Evolutionary conservation across 1,140 invertebrate species (phyloP), one percentile per base, ranked within the genome.

Genomic region (Drosophila orosa): DNA sequence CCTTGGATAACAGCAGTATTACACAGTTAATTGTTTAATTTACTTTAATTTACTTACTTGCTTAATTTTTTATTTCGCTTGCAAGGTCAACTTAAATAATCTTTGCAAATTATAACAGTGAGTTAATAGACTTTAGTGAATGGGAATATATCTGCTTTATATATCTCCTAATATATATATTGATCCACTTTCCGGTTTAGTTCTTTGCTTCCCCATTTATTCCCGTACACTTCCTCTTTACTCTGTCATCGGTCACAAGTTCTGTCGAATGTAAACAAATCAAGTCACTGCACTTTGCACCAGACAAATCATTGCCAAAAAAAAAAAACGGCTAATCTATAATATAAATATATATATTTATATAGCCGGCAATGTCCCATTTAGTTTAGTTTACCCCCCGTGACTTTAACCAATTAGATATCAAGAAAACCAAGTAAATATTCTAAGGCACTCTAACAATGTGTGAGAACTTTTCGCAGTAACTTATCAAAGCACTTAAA

Each of bases 251-350:
- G 81, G 79, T 87, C 82, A 86, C 82, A 87, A 86, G 82, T 71
- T 86, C 56, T 87, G 52, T 58, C 42, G 42, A 42, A 72, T 83
- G 79, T 78, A 82, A 85, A 87, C 83, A 85, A 82, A 78, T 82
- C n/a, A 57, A 75, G 61, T 44, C 67, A 61, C 55, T 86, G 82
- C 39, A 86, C 83, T 86, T 86, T 86, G 83, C 27, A 52, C 83
- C 47, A 27, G 6, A 27, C 17, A 40, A 47, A 66, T 48, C 66
- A 54, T 65, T 86, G 82, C 82, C 82, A 86, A 87, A 61, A 83
- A 87, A 76, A n/a, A n/a, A 80, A 83, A 87, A 76, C 42, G 35
- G 47, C 8, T 69, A 33, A 37, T 50, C 40, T 67, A 47, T 67
- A 68, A 33, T 45, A 55, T 55, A 35, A 29, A n/a, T 25, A 47